Evolutionary conservation across 2,888 invertebrate species (phyloP), one percentile per base, ranked within the genome.

Genomic region (Machimus rusticus): DNA sequence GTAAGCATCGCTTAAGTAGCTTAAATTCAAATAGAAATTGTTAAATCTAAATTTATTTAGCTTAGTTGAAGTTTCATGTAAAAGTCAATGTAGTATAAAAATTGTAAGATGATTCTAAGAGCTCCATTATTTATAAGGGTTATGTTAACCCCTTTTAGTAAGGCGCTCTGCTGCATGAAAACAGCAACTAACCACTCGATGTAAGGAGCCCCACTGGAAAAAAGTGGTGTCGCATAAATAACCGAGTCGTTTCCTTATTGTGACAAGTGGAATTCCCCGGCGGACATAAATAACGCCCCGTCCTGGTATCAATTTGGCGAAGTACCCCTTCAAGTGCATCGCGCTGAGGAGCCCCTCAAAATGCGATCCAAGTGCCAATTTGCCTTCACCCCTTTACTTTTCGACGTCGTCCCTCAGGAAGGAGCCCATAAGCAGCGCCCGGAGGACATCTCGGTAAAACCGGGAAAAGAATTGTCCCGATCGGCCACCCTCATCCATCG

Each of bases 191-290:
- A 66, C 19, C 66, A 34, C 85, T 46, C 31, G 85, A 28, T 19
- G 28, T 74, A 5, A 12, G 85, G 23, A 85, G 76, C 66, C 78
- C 77, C 88, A 31, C 79, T 89, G 88, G 89, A 90, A 89, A 89
- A 89, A 89, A 89, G 89, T 90, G 89, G 89, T 89, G 89, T 89
- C 89, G 89, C 90, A 90, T 90, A 90, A 90, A 90, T 90, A 90
- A 89, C 89, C 89, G 89, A 89, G 57, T 89, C 88, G 87, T 89
- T 90, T 89, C 88, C 88, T 88, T 89, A 85, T 89, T 90, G 90
- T 90, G 90, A 90, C 90, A 90, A 89, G 88, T 89, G 89, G 87
- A 76, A 57, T 86, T 89, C 90, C 90, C 88, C 87, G 89, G 89
- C 89, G 89, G 89, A 89, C 89, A 90, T 90, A 90, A 90, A 90